Conservation (phyloP, 2,113 vertebrate species). For the Acanthochromis polyacanthus region DNA sequence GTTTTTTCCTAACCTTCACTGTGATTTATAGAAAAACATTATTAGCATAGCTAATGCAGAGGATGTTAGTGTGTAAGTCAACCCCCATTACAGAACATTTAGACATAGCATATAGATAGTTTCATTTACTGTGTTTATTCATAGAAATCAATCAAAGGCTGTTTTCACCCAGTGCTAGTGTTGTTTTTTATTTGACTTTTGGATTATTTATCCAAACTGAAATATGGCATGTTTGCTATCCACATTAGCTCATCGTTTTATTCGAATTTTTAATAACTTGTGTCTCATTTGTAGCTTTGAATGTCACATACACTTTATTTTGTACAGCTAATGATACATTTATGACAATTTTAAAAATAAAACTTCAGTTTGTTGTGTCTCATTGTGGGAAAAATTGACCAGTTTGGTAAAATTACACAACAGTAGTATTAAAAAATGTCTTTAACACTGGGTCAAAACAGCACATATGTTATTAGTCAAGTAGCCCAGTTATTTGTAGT, state of each 20-base stretch:
- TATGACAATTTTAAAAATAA: no score
- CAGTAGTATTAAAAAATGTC: no score
- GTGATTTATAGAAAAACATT: conserved; percentile 3
- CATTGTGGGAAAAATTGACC: neutral
- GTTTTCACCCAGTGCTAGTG: no score
- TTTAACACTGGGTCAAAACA: neutral
- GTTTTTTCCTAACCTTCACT: neutral
- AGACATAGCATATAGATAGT: neutral
- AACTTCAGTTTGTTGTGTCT: neutral
- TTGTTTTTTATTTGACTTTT: no score
- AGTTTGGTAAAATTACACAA: neutral
- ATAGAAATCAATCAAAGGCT: neutral
- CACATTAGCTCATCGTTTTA: no score
- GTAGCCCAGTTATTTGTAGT: neutral
- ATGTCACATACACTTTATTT: no score
- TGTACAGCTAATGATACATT: no score
- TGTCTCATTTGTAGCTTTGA: no score
- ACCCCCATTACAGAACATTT: neutral
- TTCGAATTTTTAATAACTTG: no score
- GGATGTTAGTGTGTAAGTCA: neutral
- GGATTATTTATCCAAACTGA: no score
- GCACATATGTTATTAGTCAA: neutral
- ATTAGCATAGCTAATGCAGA: conserved; percentile 5
- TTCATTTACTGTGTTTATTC: neutral
- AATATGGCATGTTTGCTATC: no score